Conservation (phyloP, 2,797 vertebrate species). For the Chanos chanos region DNA sequence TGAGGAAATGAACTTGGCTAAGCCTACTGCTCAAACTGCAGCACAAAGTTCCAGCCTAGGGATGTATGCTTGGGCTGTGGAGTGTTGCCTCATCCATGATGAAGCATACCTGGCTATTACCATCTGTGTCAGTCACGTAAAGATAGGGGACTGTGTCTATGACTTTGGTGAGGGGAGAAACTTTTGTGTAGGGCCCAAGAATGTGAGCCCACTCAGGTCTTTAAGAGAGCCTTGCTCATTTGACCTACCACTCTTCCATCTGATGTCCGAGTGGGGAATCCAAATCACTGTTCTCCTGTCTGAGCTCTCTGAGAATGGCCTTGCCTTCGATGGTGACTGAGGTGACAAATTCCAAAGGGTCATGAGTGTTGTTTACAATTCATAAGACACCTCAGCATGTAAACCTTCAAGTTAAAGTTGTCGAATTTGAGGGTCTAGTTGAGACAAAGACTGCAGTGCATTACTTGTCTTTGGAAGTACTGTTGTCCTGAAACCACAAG, state of each 20-base stretch:
- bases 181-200: not conserved
- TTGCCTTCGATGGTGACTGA: constrained; percentile 27
- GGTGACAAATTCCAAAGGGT: constrained; percentile 16
- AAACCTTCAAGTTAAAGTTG: constrained; percentile 10
- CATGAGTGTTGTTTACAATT: constrained; percentile 14
- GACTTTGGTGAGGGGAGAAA: constrained; percentile 24
- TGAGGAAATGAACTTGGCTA: constrained; percentile 22
- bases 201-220: constrained; percentile 4
- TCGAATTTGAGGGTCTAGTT: constrained; percentile 19
- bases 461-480: no score
- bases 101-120: constrained; percentile 1
- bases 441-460: constrained; percentile 17
- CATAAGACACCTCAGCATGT: constrained; percentile 19
- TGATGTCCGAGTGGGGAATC: constrained; percentile 8
- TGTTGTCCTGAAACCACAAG: no score
- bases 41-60: constrained; percentile 26
- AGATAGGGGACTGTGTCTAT: constrained; percentile 32
- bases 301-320: constrained; percentile 20
- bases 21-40: constrained; percentile 21
- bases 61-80: no score
- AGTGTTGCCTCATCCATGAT: constrained; percentile 32
- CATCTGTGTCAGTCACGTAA: not conserved
- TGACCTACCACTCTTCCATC: constrained; percentile 6
- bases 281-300: constrained; percentile 18
- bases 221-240: constrained; percentile 16